Evolutionary conservation across 2,113 vertebrate species (phyloP), one percentile per base, ranked within the genome.

Genomic region (Lepisosteus osseus): DNA sequence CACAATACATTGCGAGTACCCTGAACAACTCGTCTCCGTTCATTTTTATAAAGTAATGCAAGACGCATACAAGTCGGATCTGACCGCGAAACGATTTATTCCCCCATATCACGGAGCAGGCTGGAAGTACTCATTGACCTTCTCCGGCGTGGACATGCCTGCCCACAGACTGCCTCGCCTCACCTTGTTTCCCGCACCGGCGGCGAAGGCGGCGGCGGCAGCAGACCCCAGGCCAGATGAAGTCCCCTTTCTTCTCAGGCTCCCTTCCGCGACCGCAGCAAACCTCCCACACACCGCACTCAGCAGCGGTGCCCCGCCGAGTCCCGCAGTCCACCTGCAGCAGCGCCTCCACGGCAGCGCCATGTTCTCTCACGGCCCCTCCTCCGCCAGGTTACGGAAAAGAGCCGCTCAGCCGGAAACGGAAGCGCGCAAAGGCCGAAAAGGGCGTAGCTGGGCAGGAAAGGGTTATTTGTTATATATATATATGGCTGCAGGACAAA

Each of bases 281-380:
- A 78, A 9, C 61, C 78, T 76, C 7, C 62, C 45, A 79, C 80
- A 41, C 29, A 83, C 0, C 0, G 69, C 62, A 1, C 84, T 83
- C 7, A 74, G n/a, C 6, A 86, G 65, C 74, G 12, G 11, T 0
- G 73, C 2, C 0, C 45, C 69, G 0, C 71, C 57, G 64, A 67
- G 71, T 41, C 67, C 72, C 4, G 71, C 15, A 5, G n/a, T 74
- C 74, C 76, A 83, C 44, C 78, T 77, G 76, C 80, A 43, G 56
- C 76, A 88, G 0, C 69, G 72, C 71, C 79, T 79, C 86, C 86
- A 87, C 63, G 82, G 81, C 7, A 15, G 79, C 86, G 90, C 91
- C 91, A 93, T 92, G 77, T 86, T 86, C 29, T 61, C 12, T 44
- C 44, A 45, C 66, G 47, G 57, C 72, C 79, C 65, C 6, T 69